Conservation (phyloP, 2,797 vertebrate genomes). For the Eutrigla gurnardus region DNA sequence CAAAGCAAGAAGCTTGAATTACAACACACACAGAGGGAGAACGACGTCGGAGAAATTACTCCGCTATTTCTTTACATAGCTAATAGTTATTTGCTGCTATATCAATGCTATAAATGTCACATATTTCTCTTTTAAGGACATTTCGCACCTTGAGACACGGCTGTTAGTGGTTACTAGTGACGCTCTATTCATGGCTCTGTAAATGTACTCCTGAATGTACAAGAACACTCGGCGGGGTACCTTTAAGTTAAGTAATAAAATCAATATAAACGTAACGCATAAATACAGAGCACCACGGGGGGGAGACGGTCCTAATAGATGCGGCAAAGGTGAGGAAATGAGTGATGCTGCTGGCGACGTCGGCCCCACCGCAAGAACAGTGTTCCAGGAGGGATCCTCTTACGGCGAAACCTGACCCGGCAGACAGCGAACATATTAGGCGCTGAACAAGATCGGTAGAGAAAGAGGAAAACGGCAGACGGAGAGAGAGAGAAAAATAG, state of each 20-base stretch:
- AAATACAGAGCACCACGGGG: neutral
- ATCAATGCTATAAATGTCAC: no score
- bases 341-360: conserved; percentile 13
- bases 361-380: conserved; percentile 34
- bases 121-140: no score
- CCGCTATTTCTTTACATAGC: no score
- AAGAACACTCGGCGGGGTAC: neutral
- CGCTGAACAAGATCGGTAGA: conserved; percentile 63
- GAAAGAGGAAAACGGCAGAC: conserved; percentile 55
- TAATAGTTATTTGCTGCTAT: no score
- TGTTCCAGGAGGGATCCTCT: conserved; percentile 19
- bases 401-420: conserved; percentile 50
- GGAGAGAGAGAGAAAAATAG: conserved; percentile 29
- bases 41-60: no score
- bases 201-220: neutral
- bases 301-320: neutral
- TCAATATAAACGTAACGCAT: neutral
- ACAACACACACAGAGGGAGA: no score
- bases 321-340: conserved; percentile 22
- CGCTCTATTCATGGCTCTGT: neutral
- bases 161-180: fast-evolving
- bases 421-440: conserved; percentile 59
- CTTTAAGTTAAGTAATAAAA: neutral
- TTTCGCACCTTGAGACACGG: neutral
- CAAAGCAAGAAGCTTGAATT: no score